Percentiles rank a stretch among this genome's conserved stretches.
Conservation (phyloP, 2,113 vertebrate genomes). For the Brachypodius melanocephalos region DNA sequence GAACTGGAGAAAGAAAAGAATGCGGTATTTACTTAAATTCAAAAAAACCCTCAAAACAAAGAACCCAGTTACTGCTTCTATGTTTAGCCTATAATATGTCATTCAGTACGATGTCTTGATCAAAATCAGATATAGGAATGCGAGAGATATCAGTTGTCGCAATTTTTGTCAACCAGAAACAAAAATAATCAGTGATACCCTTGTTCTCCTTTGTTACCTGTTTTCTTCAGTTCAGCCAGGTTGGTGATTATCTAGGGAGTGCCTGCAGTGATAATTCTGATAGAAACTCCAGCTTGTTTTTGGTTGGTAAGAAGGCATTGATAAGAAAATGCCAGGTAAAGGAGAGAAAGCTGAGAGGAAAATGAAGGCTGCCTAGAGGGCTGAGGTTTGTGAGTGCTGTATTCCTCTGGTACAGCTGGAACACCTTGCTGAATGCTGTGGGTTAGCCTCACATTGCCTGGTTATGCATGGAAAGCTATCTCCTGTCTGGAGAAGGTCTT, state of each 20-base stretch:
- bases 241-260: background rate
- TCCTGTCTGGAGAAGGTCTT: background rate
- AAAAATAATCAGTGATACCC: background rate
- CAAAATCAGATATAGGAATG: background rate
- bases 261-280: background rate
- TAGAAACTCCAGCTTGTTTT: background rate
- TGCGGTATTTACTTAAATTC: background rate
- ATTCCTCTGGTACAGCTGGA: background rate
- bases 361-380: background rate
- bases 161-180: background rate
- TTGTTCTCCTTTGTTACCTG: background rate
- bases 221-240: background rate
- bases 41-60: background rate
- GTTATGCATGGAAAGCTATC: background rate
- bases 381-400: background rate
- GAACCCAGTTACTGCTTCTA: background rate
- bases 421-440: rapidly evolving
- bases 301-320: background rate
- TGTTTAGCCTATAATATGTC: background rate
- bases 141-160: background rate
- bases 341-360: background rate
- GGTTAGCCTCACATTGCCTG: background rate
- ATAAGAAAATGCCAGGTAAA: background rate
- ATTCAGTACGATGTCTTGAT: background rate
- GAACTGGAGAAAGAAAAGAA: background rate